These are phyloP conservation scores for Muscicapa comitata DNA, from an alignment of 2,797 vertebrate genomes.

Conservation along the genomic window DNA sequence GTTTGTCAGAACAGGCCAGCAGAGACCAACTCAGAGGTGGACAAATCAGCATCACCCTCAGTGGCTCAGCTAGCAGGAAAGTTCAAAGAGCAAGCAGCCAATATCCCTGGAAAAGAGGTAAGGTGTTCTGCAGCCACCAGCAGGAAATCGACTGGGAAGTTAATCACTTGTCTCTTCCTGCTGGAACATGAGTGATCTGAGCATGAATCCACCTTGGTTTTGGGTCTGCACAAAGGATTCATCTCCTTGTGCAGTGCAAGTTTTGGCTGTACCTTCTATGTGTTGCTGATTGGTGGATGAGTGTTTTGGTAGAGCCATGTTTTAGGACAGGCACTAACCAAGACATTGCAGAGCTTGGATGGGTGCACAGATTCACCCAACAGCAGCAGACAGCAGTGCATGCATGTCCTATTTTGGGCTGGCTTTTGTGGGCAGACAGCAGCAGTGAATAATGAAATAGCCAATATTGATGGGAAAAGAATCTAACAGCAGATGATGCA, in stretches of 20 bases:
- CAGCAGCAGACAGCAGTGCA: not conserved
- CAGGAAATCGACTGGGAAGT: not conserved
- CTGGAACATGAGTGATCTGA: not conserved
- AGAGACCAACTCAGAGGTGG: slow-evolving; percentile 61
- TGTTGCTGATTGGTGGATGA: not conserved
- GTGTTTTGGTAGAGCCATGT: not conserved
- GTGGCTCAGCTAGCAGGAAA: slow-evolving; percentile 90
- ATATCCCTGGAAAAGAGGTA: slow-evolving; percentile 77
- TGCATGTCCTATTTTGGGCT: not conserved
- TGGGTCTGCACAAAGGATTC: not conserved
- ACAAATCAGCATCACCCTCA: slow-evolving; percentile 79
- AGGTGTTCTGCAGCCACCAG: slow-evolving; percentile 42
- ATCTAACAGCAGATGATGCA: not conserved
- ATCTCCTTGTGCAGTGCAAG: not conserved
- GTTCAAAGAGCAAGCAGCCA: slow-evolving; percentile 84
- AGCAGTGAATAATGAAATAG: not conserved
- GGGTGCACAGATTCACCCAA: not conserved
- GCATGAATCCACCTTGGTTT: not conserved
- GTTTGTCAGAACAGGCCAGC: slow-evolving; percentile 70
- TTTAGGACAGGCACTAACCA: not conserved
- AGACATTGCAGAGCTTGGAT: not conserved
- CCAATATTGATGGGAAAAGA: not conserved
- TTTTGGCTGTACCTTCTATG: not conserved
- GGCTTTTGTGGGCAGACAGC: not conserved
- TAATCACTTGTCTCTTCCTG: not conserved